These are phyloP conservation scores for Chondrilla cf. caribensis DNA, from an alignment of 37 sponge, comb jelly and placozoan species.

Conservation along the genomic window DNA sequence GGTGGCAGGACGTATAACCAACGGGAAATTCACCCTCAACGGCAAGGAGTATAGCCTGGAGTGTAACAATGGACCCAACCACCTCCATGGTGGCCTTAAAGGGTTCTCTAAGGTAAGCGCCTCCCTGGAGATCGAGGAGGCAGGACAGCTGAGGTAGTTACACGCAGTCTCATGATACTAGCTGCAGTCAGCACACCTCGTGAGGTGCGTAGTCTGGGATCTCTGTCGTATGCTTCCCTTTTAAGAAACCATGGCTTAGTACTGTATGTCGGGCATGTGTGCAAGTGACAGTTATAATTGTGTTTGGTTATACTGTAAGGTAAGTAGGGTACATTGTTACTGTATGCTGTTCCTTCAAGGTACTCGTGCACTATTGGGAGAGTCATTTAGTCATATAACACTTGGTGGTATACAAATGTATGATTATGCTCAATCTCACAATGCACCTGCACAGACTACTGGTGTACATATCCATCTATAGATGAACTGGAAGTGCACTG, in stretches of 20 bases:
- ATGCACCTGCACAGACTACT: too few relatives aligned
- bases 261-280: neutral
- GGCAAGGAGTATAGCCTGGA: conserved; percentile 58
- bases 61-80: conserved; percentile 68
- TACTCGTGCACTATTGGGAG: too few relatives aligned
- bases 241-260: neutral
- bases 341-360: too few relatives aligned
- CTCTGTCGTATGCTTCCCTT: neutral
- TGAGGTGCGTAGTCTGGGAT: too few relatives aligned
- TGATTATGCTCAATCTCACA: too few relatives aligned
- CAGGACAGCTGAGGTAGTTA: too few relatives aligned
- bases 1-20: conserved; percentile 80
- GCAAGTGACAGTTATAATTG: too few relatives aligned
- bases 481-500: conserved; percentile 46
- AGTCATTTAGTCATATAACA: too few relatives aligned
- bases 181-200: neutral
- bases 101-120: conserved; percentile 73
- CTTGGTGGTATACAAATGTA: too few relatives aligned
- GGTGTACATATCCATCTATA: neutral
- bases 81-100: conserved; percentile 81
- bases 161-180: neutral
- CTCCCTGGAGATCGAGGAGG: too few relatives aligned
- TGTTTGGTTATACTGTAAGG: too few relatives aligned
- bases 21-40: conserved; percentile 77
- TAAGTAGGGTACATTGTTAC: neutral